Evolutionary conservation across 2,797 vertebrate species (phyloP).

Genomic region (Darevskia mixta): DNA sequence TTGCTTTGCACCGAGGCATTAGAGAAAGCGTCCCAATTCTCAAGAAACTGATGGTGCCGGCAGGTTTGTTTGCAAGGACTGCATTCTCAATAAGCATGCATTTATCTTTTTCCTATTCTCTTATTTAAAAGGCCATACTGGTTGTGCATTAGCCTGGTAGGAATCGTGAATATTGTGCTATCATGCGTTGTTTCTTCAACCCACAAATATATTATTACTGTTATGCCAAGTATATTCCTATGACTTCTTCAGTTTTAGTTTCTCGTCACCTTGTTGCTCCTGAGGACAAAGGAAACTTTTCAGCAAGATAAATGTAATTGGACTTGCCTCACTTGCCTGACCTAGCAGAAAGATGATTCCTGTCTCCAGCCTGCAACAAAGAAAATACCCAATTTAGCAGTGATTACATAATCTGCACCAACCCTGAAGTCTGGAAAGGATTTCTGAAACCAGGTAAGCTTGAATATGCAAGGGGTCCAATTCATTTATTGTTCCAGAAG

Average conservation of each 20-base stretch:
- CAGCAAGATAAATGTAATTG: conserved; percentile 42
- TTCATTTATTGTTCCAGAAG: background rate
- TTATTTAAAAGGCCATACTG: background rate
- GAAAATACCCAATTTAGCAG: conserved; percentile 19
- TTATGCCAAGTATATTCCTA: conserved; percentile 10
- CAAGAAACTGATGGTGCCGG: background rate
- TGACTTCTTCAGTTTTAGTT: conserved; percentile 3
- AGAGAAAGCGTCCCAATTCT: background rate
- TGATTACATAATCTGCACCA: background rate
- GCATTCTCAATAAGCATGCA: background rate
- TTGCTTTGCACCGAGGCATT: background rate
- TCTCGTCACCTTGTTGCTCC: conserved; percentile 31
- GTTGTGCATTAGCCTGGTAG: background rate
- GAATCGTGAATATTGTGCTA: background rate
- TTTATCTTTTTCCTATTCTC: background rate
- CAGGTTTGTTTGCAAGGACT: background rate
- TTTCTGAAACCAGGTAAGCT: background rate
- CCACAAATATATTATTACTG: background rate
- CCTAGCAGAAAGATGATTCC: conserved; percentile 40
- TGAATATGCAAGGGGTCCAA: background rate
- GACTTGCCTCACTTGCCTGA: conserved; percentile 25
- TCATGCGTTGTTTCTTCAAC: background rate
- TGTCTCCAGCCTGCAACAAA: conserved; percentile 14
- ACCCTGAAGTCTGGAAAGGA: background rate
- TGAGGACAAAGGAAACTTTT: conserved; percentile 27